Evolutionary conservation across 2,888 invertebrate species (phyloP).

Genomic region (Nemoura dubitans): DNA sequence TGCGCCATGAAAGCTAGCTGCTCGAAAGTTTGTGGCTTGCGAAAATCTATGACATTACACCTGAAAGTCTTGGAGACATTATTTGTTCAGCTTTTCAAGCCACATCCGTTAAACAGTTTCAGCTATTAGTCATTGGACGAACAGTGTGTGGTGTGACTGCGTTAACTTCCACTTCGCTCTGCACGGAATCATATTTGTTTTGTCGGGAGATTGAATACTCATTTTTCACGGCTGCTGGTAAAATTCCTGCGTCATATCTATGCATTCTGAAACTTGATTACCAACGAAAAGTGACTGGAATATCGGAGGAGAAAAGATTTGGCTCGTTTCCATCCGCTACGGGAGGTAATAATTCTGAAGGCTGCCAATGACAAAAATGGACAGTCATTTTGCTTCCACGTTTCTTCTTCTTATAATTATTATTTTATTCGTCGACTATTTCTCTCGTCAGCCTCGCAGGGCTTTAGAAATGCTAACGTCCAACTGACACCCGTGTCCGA

Average conservation of each 20-base stretch:
- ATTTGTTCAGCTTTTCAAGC: slow-evolving; percentile 41
- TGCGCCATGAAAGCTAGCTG: neutral
- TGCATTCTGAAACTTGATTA: slow-evolving; percentile 16
- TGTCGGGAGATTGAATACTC: neutral
- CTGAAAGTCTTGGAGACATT: slow-evolving; percentile 40
- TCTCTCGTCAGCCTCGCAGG: neutral
- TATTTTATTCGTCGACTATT: neutral
- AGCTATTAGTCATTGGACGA: neutral
- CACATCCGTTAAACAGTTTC: neutral
- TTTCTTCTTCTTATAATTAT: slow-evolving; percentile 31
- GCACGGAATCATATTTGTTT: neutral
- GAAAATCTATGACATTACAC: slow-evolving; percentile 48
- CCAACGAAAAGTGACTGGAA: neutral
- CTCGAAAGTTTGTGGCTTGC: neutral
- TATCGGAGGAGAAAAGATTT: slow-evolving; percentile 16
- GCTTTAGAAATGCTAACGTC: slow-evolving; percentile 15
- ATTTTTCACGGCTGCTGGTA: neutral
- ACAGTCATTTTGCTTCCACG: slow-evolving; percentile 30
- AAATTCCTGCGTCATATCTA: slow-evolving; percentile 1
- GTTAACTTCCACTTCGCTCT: neutral
- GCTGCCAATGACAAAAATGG: slow-evolving; percentile 23
- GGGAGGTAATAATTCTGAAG: slow-evolving; percentile 27
- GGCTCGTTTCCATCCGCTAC: slow-evolving; percentile 13
- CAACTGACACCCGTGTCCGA: slow-evolving; percentile 36
- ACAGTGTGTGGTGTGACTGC: neutral